Evolutionary conservation across 2,888 invertebrate genomes (phyloP), one percentile per base, ranked within the genome.

Genomic region (Epinotia bilunana): DNA sequence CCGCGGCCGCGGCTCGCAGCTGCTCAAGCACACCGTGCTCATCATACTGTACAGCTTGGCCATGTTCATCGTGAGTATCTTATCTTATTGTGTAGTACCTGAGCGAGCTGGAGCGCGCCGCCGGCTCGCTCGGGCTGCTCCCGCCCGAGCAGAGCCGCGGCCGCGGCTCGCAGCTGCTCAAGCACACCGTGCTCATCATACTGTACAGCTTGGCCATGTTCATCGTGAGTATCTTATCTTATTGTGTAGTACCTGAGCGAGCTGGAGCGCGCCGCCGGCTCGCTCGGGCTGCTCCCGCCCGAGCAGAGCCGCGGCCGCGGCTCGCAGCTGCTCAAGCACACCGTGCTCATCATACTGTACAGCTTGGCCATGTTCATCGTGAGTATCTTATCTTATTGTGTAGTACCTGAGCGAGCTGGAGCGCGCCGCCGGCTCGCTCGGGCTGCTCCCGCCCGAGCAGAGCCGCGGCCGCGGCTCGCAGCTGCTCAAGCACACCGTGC

Each of bases 351-450:
- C 71, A 96, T 99, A 75, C 92, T 97, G 23, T 94, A 98, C 78
- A 94, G 96, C 72, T 96, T 97, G 80, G 97, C 97, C 60, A 98
- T 98, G 97, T 98, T 98, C 90, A 96, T 98, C 86, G 98, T 98
- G 87, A 95, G 96, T 95, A 28, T 28, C 3, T 28, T 3, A 28
- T 28, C 23, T 28, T 93, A 92, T 79, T n/a, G n/a, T n/a, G n/a
- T n/a, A n/a, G n/a, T n/a, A n/a, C n/a, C 72, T 88, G 72, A 81
- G 73, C 76, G 89, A 90, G 78, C 80, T 93, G 77, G 92, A 91
- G 80, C 85, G 82, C 0, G 92, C 91, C n/a, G 92, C 92, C 53
- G 80, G 83, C 70, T 84, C 84, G 73, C 87, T 93, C 71, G 94
- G 92, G 23, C 85, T 91, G 75, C 80, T 91, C 78, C 93, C 94